A percentile compares a stretch with the other conserved stretches of the same genome.
Evolutionary conservation across 2,797 vertebrate species (phyloP).

Genomic region (Eulemur coronatus): DNA sequence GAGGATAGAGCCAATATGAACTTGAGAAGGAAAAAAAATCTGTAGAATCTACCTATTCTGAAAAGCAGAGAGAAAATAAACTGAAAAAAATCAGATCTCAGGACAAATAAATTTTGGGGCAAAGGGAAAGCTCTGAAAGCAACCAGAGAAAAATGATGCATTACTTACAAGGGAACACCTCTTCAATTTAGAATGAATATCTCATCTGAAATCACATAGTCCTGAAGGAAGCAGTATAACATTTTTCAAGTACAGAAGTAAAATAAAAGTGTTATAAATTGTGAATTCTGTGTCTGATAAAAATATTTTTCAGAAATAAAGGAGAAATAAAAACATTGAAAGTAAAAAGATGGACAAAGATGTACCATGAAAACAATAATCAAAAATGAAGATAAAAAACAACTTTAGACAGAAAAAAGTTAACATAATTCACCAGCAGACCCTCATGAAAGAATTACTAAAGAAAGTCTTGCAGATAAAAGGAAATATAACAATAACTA

Average conservation of each 20-base stretch:
- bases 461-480: neutral
- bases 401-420: neutral
- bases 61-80: neutral
- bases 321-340: neutral
- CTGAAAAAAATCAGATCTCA: neutral
- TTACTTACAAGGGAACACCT: neutral
- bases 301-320: neutral
- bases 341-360: neutral
- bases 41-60: neutral
- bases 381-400: neutral
- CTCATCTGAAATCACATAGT: neutral
- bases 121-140: neutral
- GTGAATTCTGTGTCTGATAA: neutral
- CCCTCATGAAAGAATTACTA: neutral
- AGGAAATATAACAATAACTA: neutral
- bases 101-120: neutral
- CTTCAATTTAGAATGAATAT: neutral
- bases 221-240: neutral
- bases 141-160: neutral
- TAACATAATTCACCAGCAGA: neutral
- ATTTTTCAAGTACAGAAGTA: neutral
- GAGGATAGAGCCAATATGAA: neutral
- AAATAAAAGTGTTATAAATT: neutral
- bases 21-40: neutral
- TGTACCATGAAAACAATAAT: neutral